Percentiles rank a stretch among this genome's conserved stretches.
These are phyloP conservation scores for Abrostola tripartita DNA, from an alignment of 2,888 invertebrate genomes.

Conservation along the genomic window DNA sequence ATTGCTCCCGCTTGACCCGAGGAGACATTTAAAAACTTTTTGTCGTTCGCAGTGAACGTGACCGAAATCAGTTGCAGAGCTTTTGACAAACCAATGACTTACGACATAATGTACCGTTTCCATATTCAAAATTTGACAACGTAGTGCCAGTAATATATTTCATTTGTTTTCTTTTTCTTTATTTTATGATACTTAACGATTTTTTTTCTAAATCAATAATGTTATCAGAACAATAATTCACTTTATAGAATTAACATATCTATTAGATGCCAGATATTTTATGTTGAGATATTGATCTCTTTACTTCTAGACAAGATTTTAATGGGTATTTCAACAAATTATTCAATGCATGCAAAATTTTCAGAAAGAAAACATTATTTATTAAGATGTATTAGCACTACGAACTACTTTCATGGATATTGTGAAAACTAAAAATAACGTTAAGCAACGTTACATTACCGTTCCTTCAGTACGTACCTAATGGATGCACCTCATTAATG, in stretches of 20 bases:
- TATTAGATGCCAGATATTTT: too few species aligned
- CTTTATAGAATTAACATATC: too few species aligned
- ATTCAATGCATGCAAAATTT: too few species aligned
- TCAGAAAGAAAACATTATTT: too few species aligned
- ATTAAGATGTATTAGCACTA: too few species aligned
- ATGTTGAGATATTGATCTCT: too few species aligned
- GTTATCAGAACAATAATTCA: too few species aligned
- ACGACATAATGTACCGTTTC: slow-evolving; percentile 46
- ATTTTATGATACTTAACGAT: background rate
- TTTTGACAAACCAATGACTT: slow-evolving; percentile 46
- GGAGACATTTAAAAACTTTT: slow-evolving; percentile 42
- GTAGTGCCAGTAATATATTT: background rate
- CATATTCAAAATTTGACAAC: slow-evolving; percentile 14
- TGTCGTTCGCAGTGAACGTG: slow-evolving; percentile 48
- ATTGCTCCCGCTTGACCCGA: slow-evolving; percentile 48
- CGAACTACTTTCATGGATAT: too few species aligned
- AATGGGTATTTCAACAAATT: too few species aligned
- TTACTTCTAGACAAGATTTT: too few species aligned
- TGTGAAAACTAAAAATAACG: background rate
- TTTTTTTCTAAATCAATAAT: too few species aligned
- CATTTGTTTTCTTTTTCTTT: background rate
- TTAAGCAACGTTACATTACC: background rate
- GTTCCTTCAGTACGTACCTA: background rate
- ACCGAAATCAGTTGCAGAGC: slow-evolving; percentile 44
- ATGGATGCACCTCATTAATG: slow-evolving; percentile 31